Percentiles rank a stretch among this genome's conserved stretches.
These are phyloP conservation scores for Rallus crepitans DNA, from an alignment of 2,797 vertebrate species.

Conservation along the genomic window DNA sequence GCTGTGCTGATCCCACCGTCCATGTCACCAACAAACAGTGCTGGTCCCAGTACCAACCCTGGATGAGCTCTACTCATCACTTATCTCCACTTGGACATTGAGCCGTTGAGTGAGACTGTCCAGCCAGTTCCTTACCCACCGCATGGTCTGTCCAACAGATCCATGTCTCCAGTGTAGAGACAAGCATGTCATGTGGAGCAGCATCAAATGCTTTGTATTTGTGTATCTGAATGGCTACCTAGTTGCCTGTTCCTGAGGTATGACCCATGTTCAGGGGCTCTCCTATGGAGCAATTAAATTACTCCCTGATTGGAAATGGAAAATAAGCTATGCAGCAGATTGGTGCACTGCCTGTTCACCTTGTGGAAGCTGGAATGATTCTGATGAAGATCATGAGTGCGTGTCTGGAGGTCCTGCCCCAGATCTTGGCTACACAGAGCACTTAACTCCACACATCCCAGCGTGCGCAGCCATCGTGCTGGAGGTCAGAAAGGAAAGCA, in stretches of 20 bases:
- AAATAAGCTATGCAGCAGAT: fast-evolving
- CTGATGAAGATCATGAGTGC: neutral
- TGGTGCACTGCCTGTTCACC: neutral
- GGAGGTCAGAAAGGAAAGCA: neutral
- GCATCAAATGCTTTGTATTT: too few species aligned
- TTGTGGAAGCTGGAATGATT: neutral
- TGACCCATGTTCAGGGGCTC: fast-evolving
- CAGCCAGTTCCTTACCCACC: too few species aligned
- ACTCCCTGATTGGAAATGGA: neutral
- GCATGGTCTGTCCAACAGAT: too few species aligned
- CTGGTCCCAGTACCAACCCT: too few species aligned
- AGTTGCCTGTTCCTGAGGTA: neutral
- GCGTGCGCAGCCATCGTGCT: neutral
- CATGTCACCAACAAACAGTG: too few species aligned
- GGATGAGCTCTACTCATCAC: too few species aligned
- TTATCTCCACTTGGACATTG: too few species aligned
- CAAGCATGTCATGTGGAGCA: too few species aligned
- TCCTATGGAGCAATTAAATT: neutral
- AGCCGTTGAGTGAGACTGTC: too few species aligned
- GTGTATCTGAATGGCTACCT: neutral
- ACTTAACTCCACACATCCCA: neutral
- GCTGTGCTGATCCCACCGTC: too few species aligned
- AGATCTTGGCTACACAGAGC: neutral
- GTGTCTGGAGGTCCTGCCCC: neutral
- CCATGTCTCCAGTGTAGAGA: too few species aligned